Evolutionary conservation across 2,888 invertebrate species (phyloP), one percentile per base, ranked within the genome.

Genomic region (Gastrophysa polygoni): DNA sequence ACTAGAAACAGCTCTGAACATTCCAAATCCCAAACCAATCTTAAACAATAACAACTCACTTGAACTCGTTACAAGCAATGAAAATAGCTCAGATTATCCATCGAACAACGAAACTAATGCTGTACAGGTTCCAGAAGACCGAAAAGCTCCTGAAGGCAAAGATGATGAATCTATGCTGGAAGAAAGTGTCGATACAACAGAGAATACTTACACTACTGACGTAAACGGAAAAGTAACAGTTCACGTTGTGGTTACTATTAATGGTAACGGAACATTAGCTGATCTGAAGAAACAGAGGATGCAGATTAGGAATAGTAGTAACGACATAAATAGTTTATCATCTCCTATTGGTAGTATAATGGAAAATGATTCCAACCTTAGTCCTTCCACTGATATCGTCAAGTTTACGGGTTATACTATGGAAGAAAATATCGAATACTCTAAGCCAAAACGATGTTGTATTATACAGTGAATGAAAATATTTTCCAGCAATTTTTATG

Each of bases 211-310:
- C 83, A 86, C 88, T 71, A 88, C 90, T 71, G 89, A 89, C 82
- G 87, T 91, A 83, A 93, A 93, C 85, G 92, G 92, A 81, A 93
- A 93, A 86, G 81, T 81, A 59, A 82, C 81, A 10, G 81, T 81
- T 28, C 81, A 82, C 68, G 88, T 88, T 64, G 88, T 88, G 62
- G 92, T 92, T 82, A 89, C 92, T 84, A 94, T 93, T 78, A 90
- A 90, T 80, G 89, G 89, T 74, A 82, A 81, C 69, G 88, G 88
- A 81, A 96, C 96, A 54, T 86, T 97, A 73, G 91, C 96, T 57
- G 96, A 96, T 82, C 85, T 96, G 80, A 97, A 97, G 84, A 95
- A 95, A 81, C 95, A 96, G 79, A 86, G 96, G 68, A 89, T 93
- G 67, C 92, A 92, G 75, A 92, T 91, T 73, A 85, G 93, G 73